A percentile compares a stretch with the other conserved stretches of the same genome.
Conservation (phyloP, 2,113 vertebrate species). For the Varanus salvator region DNA sequence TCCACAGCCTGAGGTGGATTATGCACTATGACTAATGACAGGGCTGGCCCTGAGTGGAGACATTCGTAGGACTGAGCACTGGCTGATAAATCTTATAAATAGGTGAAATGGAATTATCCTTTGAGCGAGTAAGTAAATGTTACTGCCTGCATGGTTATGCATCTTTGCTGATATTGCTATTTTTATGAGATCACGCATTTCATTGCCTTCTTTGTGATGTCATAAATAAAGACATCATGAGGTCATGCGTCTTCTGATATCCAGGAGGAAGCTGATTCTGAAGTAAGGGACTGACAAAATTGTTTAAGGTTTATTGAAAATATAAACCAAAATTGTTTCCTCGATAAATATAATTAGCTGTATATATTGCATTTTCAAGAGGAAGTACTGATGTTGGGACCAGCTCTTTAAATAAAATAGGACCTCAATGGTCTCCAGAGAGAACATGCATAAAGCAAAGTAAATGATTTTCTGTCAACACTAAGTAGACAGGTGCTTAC, state of each 20-base stretch:
- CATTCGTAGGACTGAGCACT: background rate
- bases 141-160: background rate
- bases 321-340: slow-evolving; percentile 77
- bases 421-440: slow-evolving; percentile 88
- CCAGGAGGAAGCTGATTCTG: slow-evolving; percentile 60
- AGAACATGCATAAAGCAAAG: slow-evolving; percentile 90
- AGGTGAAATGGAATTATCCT: background rate
- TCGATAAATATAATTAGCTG: slow-evolving; percentile 81
- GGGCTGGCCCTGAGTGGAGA: background rate
- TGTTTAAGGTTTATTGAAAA: slow-evolving; percentile 75
- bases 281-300: slow-evolving; percentile 72
- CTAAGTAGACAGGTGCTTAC: slow-evolving; percentile 98
- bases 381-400: slow-evolving; percentile 75
- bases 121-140: background rate
- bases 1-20: background rate
- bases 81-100: background rate
- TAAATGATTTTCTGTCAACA: slow-evolving; percentile 95
- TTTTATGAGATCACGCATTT: slow-evolving; percentile 39
- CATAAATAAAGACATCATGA: slow-evolving; percentile 27
- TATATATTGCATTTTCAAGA: slow-evolving; percentile 77
- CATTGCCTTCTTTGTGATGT: slow-evolving; percentile 18
- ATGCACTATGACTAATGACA: too few relatives aligned
- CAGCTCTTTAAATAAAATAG: slow-evolving; percentile 90
- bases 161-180: background rate
- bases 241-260: slow-evolving; percentile 31